Base-by-base conservation (phyloP, 2,888 invertebrate species). In the Isoperla grammatica region DNA sequence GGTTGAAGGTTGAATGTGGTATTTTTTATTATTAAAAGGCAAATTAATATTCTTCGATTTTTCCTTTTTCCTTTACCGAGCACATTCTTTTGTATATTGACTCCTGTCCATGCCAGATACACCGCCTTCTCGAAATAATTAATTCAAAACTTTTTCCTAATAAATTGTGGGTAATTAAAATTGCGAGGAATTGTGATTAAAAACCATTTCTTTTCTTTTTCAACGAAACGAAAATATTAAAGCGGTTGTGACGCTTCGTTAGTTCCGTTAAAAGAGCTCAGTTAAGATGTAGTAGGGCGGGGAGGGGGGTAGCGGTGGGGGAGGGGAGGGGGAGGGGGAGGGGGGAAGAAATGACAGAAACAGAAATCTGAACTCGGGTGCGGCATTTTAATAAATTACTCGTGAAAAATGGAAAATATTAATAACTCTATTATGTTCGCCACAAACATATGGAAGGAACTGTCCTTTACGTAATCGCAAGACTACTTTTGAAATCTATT, bases 151-250 rank as follows among this genome's bases (percentile, higher is more conserved):
- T 61, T 46, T 43, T 53, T 56, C 53, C 56, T 61, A 59, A 62
- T 62, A 62, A 62, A 62, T 62, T 59, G 62, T 53, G 49, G 59
- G 62, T 56, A 62, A 62, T 62, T 62, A 62, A 62, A 60, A 62
- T 55, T 60, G 53, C 53, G 17, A 17, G 39, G 53, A 53, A 53
- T 53, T 53, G 53, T 53, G 53, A 53, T 53, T 53, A 53, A 53
- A 53, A 53, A 13, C 53, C 37, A 53, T 53, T 49, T 53, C 53
- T 53, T 53, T 53, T 39, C 53, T 53, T 53, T 53, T 53, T 53
- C 3, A 53, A 37, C 53, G 53, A 53, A 53, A 53, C 53, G 53
- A 53, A 53, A 53, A 35, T 53, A 53, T 53, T 37, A 53, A 37
- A 53, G 37, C 53, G 53, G 39, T 53, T 39, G 53, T 12, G 39